A percentile compares a stretch with the other conserved stretches of the same genome.
phyloP scores from a whole-genome alignment of 92 coral and sea anemone species.

The Epizoanthus stellaris region DNA sequence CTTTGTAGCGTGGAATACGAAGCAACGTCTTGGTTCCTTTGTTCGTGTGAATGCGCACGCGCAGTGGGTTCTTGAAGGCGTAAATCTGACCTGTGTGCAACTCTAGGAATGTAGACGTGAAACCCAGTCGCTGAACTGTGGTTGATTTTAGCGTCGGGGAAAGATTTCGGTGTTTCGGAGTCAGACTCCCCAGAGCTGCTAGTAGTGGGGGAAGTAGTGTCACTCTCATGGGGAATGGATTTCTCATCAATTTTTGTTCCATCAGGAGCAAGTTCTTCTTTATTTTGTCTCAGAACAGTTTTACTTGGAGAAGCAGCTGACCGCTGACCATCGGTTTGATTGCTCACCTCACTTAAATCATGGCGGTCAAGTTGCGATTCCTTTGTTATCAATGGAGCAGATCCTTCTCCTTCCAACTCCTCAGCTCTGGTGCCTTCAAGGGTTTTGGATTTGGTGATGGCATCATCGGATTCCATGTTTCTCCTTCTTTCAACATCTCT shows the following conservation, averaged over 20 bases:
- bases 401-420: too few species aligned
- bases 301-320: background rate
- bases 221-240: background rate
- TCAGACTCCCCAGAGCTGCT: background rate
- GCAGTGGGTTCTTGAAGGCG: background rate
- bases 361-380: background rate
- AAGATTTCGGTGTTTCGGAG: background rate
- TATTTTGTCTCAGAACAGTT: background rate
- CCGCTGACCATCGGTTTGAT: too few species aligned
- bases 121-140: background rate
- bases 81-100: background rate
- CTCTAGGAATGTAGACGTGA: background rate
- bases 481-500: background rate
- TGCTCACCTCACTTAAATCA: background rate
- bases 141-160: background rate
- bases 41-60: background rate
- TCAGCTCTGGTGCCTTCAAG: background rate
- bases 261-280: background rate
- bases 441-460: background rate
- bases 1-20: constrained; percentile 7
- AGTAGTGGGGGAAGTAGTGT: background rate
- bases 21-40: constrained; percentile 22
- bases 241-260: background rate
- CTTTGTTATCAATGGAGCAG: background rate
- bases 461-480: background rate